Evolutionary conservation across 2,113 vertebrate genomes (phyloP), one percentile per base, ranked within the genome.

Genomic region (Hiodon alosoides): DNA sequence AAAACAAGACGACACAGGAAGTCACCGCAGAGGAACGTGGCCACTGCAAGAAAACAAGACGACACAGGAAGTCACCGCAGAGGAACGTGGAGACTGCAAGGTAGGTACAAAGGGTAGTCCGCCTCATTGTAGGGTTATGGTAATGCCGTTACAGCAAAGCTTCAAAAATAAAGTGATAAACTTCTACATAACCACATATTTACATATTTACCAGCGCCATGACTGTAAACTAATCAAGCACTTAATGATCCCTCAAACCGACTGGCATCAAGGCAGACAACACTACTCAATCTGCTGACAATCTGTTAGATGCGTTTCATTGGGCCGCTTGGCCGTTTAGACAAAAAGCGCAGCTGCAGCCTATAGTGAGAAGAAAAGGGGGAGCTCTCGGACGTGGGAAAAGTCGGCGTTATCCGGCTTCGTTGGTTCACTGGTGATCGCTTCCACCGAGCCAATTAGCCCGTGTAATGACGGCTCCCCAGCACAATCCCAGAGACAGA

Each of bases 401-500:
- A 74, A 84, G 79, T 74, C 66, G 81, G 57, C 47, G 64, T 77
- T 83, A 80, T 82, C 79, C 84, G 10, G 70, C 85, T 86, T 85
- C 83, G 81, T 60, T 79, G 85, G 79, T 81, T 87, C 80, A 82
- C 81, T 77, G 77, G 82, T 86, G 86, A 87, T 83, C 79, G 87
- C 88, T 85, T 83, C 83, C 71, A 81, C 79, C 83, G 86, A 87
- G 81, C 87, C 81, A 86, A 89, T 81, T 81, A 84, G 81, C 81
- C 86, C 85, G 83, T 85, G 83, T 85, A 89, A 89, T 86, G 89
- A 88, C 87, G 86, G 83, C 82, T 84, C 87, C 85, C 80, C 86
- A 82, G 86, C 79, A 86, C 78, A 84, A 85, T 80, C 81, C 51
- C 82, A 82, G 74, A 84, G 85, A 77, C 74, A 72, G 84, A 86